Percentiles rank a stretch among this genome's conserved stretches.
Conservation (phyloP, 2,797 vertebrate genomes). For the Staurois parvus region DNA sequence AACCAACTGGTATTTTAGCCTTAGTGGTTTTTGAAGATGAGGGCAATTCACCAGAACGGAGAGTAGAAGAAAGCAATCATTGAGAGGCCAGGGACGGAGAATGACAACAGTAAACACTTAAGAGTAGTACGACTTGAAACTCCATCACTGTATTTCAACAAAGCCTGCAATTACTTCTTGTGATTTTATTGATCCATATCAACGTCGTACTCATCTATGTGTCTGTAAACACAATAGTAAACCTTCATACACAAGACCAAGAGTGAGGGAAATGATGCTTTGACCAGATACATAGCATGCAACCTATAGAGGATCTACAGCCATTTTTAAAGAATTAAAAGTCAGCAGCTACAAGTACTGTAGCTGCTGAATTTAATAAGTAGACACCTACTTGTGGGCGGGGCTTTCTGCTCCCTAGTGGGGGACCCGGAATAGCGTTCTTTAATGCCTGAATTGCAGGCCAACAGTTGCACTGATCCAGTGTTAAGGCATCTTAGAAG, state of each 20-base stretch:
- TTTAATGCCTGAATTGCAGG: too few relatives aligned
- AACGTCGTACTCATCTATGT: not conserved
- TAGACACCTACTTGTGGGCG: too few relatives aligned
- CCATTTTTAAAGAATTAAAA: too few relatives aligned
- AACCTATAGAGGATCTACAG: too few relatives aligned
- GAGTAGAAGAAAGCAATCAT: not conserved
- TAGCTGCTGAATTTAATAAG: too few relatives aligned
- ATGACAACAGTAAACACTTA: not conserved
- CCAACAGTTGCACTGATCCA: too few relatives aligned
- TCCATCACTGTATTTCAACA: conserved; percentile 6
- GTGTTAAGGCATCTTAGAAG: too few relatives aligned
- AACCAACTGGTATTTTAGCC: not conserved
- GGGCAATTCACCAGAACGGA: not conserved
- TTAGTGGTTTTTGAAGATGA: not conserved
- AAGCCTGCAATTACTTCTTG: not conserved
- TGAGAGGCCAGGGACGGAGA: not conserved
- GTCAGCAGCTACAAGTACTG: too few relatives aligned
- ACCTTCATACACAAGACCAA: not conserved
- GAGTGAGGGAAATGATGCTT: not conserved
- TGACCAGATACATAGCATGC: not conserved
- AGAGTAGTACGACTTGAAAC: not conserved
- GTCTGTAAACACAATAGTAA: not conserved
- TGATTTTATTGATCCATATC: conserved; percentile 4
- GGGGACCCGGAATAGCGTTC: too few relatives aligned
- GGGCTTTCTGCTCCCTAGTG: too few relatives aligned